phyloP scores from a whole-genome alignment of 2,113 vertebrate genomes.

The Aix galericulata region DNA sequence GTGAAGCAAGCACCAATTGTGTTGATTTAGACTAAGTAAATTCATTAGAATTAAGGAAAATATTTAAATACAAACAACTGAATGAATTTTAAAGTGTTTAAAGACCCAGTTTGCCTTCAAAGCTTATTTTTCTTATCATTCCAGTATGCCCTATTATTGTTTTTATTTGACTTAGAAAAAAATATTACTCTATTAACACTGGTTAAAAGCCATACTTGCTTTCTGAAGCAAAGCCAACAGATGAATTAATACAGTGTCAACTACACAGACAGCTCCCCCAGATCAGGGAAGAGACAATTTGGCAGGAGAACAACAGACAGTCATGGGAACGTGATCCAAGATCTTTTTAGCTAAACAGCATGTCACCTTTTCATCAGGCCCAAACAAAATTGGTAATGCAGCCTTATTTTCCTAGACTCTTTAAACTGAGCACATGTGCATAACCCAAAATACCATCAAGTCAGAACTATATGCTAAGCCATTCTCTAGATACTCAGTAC shows the following conservation, averaged over 20 bases:
- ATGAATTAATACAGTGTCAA: neutral
- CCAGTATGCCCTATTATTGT: neutral
- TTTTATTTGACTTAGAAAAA: neutral
- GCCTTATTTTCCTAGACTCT: neutral
- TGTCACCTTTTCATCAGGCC: neutral
- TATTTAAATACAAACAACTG: neutral
- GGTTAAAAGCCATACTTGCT: neutral
- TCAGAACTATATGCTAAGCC: neutral
- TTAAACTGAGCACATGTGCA: neutral
- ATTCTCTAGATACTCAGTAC: neutral
- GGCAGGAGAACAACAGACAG: neutral
- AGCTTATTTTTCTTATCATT: neutral
- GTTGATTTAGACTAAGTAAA: neutral
- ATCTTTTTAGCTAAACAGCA: neutral
- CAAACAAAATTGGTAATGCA: neutral
- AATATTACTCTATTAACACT: neutral
- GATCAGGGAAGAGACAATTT: neutral
- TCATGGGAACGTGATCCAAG: neutral
- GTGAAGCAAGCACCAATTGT: neutral
- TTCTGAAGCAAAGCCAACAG: conserved; percentile 18
- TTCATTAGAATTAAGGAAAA: neutral
- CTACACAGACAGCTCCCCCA: neutral
- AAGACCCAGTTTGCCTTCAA: neutral
- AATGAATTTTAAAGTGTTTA: neutral
- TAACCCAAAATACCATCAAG: neutral